Conservation (phyloP, 2,113 vertebrate genomes). For the Pipra filicauda region DNA sequence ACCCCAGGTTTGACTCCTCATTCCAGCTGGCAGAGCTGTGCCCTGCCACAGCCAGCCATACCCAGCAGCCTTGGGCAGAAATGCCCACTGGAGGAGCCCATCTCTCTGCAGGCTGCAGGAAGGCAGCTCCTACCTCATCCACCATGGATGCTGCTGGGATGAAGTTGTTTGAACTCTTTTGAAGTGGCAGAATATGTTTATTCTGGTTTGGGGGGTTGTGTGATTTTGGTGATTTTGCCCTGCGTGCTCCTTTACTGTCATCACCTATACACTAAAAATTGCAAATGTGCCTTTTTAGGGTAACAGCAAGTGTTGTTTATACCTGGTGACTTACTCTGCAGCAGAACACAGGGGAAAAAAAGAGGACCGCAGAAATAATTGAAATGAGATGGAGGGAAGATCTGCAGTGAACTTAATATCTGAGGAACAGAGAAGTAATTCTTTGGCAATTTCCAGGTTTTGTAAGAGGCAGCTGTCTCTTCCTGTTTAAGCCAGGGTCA, state of each 20-base stretch:
- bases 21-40: fast-evolving
- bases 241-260: background rate
- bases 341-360: background rate
- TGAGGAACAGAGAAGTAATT: background rate
- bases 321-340: background rate
- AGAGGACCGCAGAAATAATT: background rate
- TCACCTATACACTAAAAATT: background rate
- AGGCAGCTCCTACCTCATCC: background rate
- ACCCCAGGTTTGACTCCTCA: background rate
- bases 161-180: background rate
- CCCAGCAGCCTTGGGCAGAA: background rate
- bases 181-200: background rate
- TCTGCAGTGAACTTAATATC: background rate
- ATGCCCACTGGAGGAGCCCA: background rate
- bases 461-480: background rate
- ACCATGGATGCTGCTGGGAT: background rate
- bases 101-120: background rate
- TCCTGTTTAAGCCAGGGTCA: background rate
- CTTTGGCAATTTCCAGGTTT: background rate
- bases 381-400: background rate
- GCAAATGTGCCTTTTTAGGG: background rate
- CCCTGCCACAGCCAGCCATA: background rate
- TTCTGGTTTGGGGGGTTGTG: background rate
- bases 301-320: background rate
- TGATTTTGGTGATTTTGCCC: background rate